phyloP scores from a whole-genome alignment of 2,888 invertebrate genomes.

The Caradrina kadenii region DNA sequence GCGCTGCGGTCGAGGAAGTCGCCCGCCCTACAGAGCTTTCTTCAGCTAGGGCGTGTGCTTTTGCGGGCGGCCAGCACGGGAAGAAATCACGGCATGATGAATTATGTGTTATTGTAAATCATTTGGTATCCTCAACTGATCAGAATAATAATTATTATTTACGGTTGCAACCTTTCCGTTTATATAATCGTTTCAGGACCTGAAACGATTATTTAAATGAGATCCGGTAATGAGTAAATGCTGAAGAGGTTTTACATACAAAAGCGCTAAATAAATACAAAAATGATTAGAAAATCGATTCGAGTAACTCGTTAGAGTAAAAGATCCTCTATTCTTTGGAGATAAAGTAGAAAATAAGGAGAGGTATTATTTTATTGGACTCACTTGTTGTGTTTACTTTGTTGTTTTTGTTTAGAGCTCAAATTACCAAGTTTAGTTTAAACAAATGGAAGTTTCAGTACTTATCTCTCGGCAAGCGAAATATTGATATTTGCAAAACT shows the following conservation, averaged over 20 bases:
- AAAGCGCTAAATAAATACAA: conserved; percentile 33
- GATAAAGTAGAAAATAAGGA: conserved; percentile 7
- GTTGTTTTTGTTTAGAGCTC: conserved; percentile 22
- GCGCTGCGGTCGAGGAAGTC: conserved; percentile 83
- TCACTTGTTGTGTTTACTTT: conserved; percentile 9
- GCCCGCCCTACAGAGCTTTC: conserved; percentile 89
- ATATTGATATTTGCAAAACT: conserved; percentile 61
- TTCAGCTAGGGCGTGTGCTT: conserved; percentile 88
- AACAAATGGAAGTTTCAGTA: conserved; percentile 45
- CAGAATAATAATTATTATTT: conserved; percentile 60
- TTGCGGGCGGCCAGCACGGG: conserved; percentile 80
- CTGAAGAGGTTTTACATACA: conserved; percentile 75
- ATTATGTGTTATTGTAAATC: conserved; percentile 67
- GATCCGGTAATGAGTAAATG: conserved; percentile 68
- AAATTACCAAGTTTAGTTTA: conserved; percentile 38
- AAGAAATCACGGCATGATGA: conserved; percentile 74
- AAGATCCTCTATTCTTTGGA: background rate
- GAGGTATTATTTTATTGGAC: conserved; percentile 7
- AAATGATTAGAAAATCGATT: conserved; percentile 34
- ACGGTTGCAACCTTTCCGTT: conserved; percentile 45
- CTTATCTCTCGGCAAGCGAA: conserved; percentile 53
- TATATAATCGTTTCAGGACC: conserved; percentile 38
- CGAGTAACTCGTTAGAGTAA: background rate
- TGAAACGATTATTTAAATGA: conserved; percentile 54
- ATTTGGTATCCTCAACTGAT: conserved; percentile 52